These are phyloP conservation scores for Nineta flava DNA, from an alignment of 2,888 invertebrate species.

Conservation along the genomic window DNA sequence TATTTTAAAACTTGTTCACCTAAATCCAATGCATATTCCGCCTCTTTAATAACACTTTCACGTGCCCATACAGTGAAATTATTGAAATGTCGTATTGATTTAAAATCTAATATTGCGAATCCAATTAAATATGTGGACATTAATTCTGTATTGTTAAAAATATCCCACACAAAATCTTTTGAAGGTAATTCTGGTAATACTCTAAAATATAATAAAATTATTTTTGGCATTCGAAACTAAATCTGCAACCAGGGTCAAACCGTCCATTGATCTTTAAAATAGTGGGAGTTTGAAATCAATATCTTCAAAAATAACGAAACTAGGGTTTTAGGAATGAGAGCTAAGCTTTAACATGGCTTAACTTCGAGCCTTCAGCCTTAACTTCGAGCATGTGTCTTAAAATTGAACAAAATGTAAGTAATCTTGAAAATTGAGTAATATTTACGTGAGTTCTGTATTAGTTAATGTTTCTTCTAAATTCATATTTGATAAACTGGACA, in stretches of 20 bases:
- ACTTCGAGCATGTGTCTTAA: too few species aligned
- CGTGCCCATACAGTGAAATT: slow-evolving; percentile 57
- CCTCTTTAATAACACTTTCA: slow-evolving; percentile 50
- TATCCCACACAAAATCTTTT: slow-evolving; percentile 54
- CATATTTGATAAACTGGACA: slow-evolving; percentile 71
- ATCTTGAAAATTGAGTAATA: too few species aligned
- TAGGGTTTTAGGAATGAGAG: too few species aligned
- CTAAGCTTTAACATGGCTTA: too few species aligned
- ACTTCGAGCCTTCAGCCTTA: too few species aligned
- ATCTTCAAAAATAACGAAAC: too few species aligned
- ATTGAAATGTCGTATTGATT: slow-evolving; percentile 32
- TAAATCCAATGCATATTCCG: slow-evolving; percentile 57
- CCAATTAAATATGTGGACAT: slow-evolving; percentile 88
- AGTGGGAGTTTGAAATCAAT: too few species aligned
- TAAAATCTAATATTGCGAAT: slow-evolving; percentile 67
- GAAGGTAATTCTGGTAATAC: slow-evolving; percentile 34
- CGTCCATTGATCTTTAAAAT: too few species aligned
- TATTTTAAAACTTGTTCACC: slow-evolving; percentile 57
- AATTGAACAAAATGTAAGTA: too few species aligned
- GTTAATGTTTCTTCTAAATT: slow-evolving; percentile 30
- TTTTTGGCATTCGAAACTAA: too few species aligned
- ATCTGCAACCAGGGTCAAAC: too few species aligned
- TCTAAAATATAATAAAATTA: not conserved
- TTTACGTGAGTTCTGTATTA: not conserved
- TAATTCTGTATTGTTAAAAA: slow-evolving; percentile 57